Base-by-base conservation (phyloP, 2,888 invertebrate species). In the Craniophora ligustri region DNA sequence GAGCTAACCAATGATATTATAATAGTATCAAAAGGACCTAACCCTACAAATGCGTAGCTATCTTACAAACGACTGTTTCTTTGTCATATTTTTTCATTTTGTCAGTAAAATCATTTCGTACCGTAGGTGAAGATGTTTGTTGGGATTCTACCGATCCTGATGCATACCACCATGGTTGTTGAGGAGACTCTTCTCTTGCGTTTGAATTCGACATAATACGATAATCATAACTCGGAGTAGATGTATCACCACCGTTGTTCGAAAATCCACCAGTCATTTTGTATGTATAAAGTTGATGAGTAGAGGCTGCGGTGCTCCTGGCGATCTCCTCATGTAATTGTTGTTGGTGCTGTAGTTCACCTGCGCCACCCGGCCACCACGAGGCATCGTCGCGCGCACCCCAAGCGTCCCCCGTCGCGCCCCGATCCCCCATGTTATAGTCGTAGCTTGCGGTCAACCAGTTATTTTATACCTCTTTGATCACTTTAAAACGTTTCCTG, bases 181-280 rank as follows among this genome's bases (percentile, higher is more conserved):
- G 91, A 72, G 90, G 82, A 60, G 91, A 87, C 70, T 92, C 91
- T 67, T 92, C 92, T 70, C 92, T 93, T 71, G 89, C 90, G 86
- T 85, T 94, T 75, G 88, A 91, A 89, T 94, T 95, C 88, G 90
- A 94, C 95, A 93, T 89, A 81, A 96, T 91, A 85, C 96, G 95
- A 88, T 97, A 97, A 88, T 97, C 97, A 88, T 96, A 97, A 80
- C 95, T 95, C 66, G 95, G 94, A 66, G 95, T 94, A 58, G 95
- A 94, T 87, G 94, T 89, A 94, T 95, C 92, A 91, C 95, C 82
- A 92, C 94, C 91, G 95, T 95, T 89, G 95, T 95, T 91, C 79
- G 96, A 95, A 94, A 97, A 97, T 87, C 96, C 96, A 87, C 96
- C 96, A 80, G 97, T 96, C 97, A 97, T 97, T 95, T 97, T 97